A percentile compares a stretch with the other conserved stretches of the same genome.
Conservation (phyloP, 2,113 vertebrate species). For the Phylloscopus trochilus region DNA sequence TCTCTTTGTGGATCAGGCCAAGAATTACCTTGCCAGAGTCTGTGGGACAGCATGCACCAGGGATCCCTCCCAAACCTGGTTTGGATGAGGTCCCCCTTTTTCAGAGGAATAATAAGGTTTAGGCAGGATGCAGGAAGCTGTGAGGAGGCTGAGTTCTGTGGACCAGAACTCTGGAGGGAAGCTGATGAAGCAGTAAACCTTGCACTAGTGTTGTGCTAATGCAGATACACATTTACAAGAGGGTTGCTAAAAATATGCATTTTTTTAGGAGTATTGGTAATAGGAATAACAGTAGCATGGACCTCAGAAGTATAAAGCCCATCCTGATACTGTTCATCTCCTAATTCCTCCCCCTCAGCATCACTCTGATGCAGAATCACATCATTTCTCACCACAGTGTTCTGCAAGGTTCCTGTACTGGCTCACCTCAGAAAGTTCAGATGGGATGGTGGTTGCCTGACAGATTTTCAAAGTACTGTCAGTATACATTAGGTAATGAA, state of each 20-base stretch:
- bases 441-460: not conserved
- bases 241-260: not conserved
- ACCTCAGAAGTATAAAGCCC: not conserved
- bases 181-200: not conserved
- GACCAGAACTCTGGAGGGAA: not conserved
- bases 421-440: not conserved
- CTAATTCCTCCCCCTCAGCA: not conserved
- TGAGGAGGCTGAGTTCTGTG: not conserved
- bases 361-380: not conserved
- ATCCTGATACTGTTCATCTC: not conserved
- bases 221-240: not conserved
- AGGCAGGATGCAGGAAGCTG: not conserved
- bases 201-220: not conserved
- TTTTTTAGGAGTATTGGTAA: not conserved
- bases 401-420: not conserved
- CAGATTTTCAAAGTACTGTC: not conserved
- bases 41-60: not conserved
- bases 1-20: not conserved
- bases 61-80: not conserved
- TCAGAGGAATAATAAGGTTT: not conserved
- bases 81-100: not conserved
- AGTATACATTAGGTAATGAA: slow-evolving; percentile 4
- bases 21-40: not conserved
- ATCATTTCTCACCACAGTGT: not conserved
- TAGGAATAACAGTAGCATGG: not conserved